Evolutionary conservation across 2,113 vertebrate species (phyloP).

Genomic region (Thinocorus orbignyianus): DNA sequence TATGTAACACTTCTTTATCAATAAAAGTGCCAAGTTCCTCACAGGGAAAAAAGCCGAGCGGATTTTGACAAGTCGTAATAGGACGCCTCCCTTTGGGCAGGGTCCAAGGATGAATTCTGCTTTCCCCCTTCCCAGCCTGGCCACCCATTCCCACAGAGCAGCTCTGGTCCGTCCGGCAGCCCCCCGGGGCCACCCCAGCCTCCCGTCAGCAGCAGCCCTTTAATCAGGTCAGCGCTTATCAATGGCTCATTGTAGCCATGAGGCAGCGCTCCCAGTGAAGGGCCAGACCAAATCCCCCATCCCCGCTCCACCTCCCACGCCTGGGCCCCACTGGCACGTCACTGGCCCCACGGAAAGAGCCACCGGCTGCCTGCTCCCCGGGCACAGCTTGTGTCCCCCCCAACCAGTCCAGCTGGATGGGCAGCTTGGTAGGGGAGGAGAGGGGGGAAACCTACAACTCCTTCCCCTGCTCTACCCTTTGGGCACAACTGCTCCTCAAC

Average conservation of each 20-base stretch:
- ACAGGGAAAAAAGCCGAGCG: neutral
- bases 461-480: neutral
- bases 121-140: neutral
- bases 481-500: neutral
- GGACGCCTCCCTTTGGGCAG: neutral
- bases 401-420: neutral
- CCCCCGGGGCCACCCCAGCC: neutral
- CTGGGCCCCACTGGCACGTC: neutral
- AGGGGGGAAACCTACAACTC: neutral
- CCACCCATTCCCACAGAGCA: neutral
- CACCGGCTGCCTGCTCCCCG: neutral
- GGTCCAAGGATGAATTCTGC: neutral
- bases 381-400: neutral
- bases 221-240: neutral
- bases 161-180: neutral
- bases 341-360: neutral
- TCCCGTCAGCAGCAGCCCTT: neutral
- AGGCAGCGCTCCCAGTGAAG: neutral
- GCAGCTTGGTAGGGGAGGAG: neutral
- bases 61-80: neutral
- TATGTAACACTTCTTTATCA: constrained; percentile 34
- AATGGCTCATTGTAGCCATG: neutral
- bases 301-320: neutral
- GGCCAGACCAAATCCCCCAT: neutral
- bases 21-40: constrained; percentile 3